Conservation (phyloP, 2,888 invertebrate species). For the Octodonta nipae region DNA sequence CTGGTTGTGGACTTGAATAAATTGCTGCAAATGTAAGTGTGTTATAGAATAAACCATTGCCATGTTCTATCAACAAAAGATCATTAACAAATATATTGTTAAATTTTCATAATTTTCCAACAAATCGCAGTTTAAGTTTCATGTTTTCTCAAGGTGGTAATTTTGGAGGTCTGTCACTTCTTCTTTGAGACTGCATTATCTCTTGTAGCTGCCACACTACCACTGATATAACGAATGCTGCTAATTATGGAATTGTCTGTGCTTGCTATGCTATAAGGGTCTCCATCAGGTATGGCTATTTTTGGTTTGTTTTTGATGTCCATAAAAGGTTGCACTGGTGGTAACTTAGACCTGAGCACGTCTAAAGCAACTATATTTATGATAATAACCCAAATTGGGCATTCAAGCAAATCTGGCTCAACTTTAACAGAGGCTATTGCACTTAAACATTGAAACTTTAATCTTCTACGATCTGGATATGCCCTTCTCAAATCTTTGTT, state of each 20-base stretch:
- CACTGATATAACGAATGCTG: slow-evolving; percentile 45
- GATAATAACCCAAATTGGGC: slow-evolving; percentile 94
- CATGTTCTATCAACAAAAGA: no score
- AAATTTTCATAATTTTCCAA: no score
- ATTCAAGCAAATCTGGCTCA: slow-evolving; percentile 76
- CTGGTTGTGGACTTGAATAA: slow-evolving; percentile 84
- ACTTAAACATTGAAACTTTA: slow-evolving; percentile 87
- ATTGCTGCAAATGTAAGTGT: no score
- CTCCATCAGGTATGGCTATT: slow-evolving; percentile 84
- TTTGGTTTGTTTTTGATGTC: slow-evolving; percentile 84
- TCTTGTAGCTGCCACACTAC: slow-evolving; percentile 57
- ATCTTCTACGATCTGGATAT: slow-evolving; percentile 75
- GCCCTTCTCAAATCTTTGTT: slow-evolving; percentile 77
- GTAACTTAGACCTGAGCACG: slow-evolving; percentile 87
- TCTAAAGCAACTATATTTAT: slow-evolving; percentile 96
- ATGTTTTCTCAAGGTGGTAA: slow-evolving; percentile 80
- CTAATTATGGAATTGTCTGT: slow-evolving; percentile 40
- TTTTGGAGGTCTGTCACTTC: slow-evolving; percentile 81
- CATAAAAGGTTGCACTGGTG: slow-evolving; percentile 78
- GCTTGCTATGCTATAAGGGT: slow-evolving; percentile 82
- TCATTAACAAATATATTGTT: no score
- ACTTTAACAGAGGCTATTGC: slow-evolving; percentile 87
- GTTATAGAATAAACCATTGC: no score
- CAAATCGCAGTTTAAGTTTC: no score
- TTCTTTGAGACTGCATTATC: slow-evolving; percentile 59